These are phyloP conservation scores for Astropecten irregularis DNA, from an alignment of 53 echinoderm and acorn worm genomes.

Conservation along the genomic window DNA sequence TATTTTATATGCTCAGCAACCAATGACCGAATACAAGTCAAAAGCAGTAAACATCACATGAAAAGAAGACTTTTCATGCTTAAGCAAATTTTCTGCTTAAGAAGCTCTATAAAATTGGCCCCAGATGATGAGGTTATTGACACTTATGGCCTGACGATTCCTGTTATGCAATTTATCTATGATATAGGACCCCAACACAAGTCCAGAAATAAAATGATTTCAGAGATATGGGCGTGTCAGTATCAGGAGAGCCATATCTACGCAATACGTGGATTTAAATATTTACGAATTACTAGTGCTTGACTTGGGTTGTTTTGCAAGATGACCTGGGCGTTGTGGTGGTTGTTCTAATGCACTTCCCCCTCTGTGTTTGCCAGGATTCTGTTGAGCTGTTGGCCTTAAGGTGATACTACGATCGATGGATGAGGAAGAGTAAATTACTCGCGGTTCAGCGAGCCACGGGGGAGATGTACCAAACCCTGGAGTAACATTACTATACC, in stretches of 20 bases:
- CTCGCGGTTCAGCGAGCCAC: conserved; percentile 18
- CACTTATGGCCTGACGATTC: no score
- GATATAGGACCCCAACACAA: no score
- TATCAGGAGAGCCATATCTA: neutral
- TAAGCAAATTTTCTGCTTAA: no score
- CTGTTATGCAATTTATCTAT: no score
- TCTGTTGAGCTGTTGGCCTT: conserved; percentile 7
- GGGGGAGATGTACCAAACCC: conserved; percentile 20
- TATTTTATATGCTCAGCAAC: no score
- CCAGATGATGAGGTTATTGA: no score
- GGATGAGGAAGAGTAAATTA: conserved; percentile 29
- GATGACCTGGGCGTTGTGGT: neutral
- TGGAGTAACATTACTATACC: neutral
- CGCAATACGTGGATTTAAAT: conserved; percentile 1
- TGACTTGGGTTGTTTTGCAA: neutral
- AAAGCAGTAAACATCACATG: no score
- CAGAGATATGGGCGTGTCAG: conserved; percentile 6
- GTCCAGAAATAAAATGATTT: no score
- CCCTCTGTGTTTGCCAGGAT: neutral
- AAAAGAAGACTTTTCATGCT: no score
- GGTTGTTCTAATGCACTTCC: conserved; percentile 25
- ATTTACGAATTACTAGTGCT: conserved; percentile 9
- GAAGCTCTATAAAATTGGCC: no score
- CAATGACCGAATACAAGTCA: no score
- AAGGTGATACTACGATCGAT: conserved; percentile 43